Percentiles rank a stretch among this genome's conserved stretches.
Conservation (phyloP, 2,797 vertebrate species). For the Darevskia mixta region DNA sequence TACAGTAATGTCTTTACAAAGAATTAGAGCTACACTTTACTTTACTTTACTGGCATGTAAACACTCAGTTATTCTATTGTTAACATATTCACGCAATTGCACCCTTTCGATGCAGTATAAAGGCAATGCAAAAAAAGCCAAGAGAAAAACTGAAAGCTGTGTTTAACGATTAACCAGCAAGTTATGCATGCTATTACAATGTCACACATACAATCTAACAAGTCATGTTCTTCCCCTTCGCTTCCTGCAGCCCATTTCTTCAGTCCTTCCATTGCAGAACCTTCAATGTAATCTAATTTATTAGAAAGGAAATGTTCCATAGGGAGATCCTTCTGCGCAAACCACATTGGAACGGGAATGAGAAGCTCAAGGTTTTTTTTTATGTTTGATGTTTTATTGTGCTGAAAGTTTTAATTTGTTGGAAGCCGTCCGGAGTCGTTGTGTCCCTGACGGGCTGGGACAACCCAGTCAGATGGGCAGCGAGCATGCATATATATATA, state of each 20-base stretch:
- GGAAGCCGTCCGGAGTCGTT: too few relatives aligned
- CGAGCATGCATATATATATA: too few relatives aligned
- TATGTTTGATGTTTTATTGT: too few relatives aligned
- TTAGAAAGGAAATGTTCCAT: not conserved
- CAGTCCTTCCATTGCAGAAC: not conserved
- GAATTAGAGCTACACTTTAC: conserved; percentile 22
- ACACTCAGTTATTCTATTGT: conserved; percentile 16
- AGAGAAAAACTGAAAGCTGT: conserved; percentile 49
- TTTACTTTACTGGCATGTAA: conserved; percentile 29
- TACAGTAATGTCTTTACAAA: conserved; percentile 41
- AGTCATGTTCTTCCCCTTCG: not conserved
- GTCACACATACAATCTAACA: fast-evolving
- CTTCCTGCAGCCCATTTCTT: not conserved
- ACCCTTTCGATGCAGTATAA: conserved; percentile 22
- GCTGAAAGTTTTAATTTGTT: too few relatives aligned
- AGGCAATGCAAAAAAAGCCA: not conserved
- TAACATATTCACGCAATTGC: conserved; percentile 1
- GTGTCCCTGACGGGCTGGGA: too few relatives aligned
- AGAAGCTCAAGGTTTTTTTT: too few relatives aligned
- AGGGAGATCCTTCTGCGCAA: not conserved
- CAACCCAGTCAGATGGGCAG: too few relatives aligned
- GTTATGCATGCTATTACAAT: conserved; percentile 20
- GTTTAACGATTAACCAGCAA: conserved; percentile 46
- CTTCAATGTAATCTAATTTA: not conserved
- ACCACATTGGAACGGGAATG: too few relatives aligned